phyloP scores from a whole-genome alignment of 2,888 invertebrate species.

The Limnephilus auricula region DNA sequence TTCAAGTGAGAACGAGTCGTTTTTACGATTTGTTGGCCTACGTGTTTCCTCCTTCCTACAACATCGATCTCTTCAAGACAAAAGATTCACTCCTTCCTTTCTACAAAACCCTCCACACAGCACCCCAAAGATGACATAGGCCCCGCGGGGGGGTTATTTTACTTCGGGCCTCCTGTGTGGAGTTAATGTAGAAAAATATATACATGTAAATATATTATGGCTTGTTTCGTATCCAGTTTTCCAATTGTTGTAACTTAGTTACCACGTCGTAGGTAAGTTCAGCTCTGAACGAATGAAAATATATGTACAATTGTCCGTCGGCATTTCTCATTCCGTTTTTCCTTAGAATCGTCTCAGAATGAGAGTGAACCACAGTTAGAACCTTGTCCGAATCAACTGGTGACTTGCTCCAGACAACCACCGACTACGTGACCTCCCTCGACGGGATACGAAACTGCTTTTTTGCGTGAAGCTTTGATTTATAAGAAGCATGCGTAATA shows the following conservation, averaged over 20 bases:
- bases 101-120: too few species aligned
- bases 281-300: constrained; percentile 10
- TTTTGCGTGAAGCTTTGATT: constrained; percentile 45
- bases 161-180: too few species aligned
- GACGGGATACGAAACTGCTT: constrained; percentile 51
- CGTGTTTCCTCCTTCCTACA: too few species aligned
- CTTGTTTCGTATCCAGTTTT: not conserved
- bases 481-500: constrained; percentile 17
- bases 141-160: too few species aligned
- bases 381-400: constrained; percentile 34
- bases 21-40: too few species aligned
- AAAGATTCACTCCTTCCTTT: too few species aligned
- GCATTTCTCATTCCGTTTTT: constrained; percentile 55
- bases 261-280: not conserved
- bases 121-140: too few species aligned
- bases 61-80: too few species aligned
- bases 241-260: not conserved
- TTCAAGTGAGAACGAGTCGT: too few species aligned
- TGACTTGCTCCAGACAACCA: constrained; percentile 42
- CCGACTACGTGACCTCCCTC: constrained; percentile 10
- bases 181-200: too few species aligned
- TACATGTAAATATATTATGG: too few species aligned
- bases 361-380: constrained; percentile 65
- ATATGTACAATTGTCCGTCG: constrained; percentile 6
- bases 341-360: constrained; percentile 62